These are phyloP conservation scores for Prionace glauca DNA, from an alignment of 2,797 vertebrate genomes.

Conservation along the genomic window DNA sequence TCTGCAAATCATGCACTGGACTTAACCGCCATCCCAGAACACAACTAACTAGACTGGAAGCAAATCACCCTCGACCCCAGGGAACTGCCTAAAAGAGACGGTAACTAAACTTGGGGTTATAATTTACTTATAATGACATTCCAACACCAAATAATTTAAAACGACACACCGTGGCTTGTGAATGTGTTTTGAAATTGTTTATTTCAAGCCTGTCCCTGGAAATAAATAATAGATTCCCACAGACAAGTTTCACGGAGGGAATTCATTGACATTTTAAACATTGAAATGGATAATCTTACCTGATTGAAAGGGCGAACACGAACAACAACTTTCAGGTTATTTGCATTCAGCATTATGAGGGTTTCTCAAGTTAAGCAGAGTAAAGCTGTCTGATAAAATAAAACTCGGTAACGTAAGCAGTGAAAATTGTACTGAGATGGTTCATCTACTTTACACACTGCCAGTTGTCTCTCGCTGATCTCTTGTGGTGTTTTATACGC, in stretches of 20 bases:
- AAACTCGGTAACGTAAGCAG: neutral
- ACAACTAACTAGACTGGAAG: no score
- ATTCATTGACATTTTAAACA: neutral
- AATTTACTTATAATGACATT: neutral
- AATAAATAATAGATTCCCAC: neutral
- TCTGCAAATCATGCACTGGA: neutral
- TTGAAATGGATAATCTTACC: conserved; percentile 11
- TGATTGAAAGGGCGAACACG: conserved; percentile 32
- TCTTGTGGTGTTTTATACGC: neutral
- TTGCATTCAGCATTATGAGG: neutral
- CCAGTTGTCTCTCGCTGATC: neutral
- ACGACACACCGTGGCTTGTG: neutral
- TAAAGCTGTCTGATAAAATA: neutral
- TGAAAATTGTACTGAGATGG: neutral
- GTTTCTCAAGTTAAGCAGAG: neutral
- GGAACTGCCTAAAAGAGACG: neutral
- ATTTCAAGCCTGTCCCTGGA: neutral
- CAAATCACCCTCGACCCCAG: neutral
- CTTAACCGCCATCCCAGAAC: no score
- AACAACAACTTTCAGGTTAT: conserved; percentile 28
- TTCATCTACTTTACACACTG: neutral
- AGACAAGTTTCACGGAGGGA: neutral
- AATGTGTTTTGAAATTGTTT: neutral
- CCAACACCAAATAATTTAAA: neutral
- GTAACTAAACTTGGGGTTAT: neutral